Evolutionary conservation across 2,888 invertebrate genomes (phyloP), one percentile per base, ranked within the genome.

Genomic region (Protodeltote pygarga): DNA sequence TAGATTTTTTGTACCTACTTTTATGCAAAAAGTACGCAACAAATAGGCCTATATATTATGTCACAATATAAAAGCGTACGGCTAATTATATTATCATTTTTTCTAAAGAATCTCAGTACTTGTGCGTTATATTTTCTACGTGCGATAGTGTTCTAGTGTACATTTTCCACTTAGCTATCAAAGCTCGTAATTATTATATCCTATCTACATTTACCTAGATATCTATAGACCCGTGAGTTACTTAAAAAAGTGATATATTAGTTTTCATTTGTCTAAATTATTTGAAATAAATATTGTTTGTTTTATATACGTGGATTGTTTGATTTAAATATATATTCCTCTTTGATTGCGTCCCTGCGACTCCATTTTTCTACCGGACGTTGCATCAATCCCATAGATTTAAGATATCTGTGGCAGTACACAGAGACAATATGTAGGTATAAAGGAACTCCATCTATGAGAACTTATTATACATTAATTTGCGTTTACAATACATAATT

Each of bases 221-320:
- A 62, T 67, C 51, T 59, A 71, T 75, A 77, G 66, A 62, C 75
- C 62, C 64, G 75, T 76, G 77, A 80, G 79, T 81, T 87, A 87
- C 85, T 85, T 86, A 87, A 83, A 73, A 73, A 77, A 64, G 78
- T 83, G 79, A 83, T 83, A 70, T 65, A 66, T 61, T 77, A 72
- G 68, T 71, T 77, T 78, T 71, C 58, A 70, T 76, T 79, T 81
- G 74, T 77, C 75, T 62, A 75, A 77, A 73, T 79, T 78, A 74
- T 81, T 81, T 84, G 79, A 71, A 83, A 79, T 81, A 73, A 83
- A 84, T 79, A 87, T 81, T 79, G 78, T 87, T 86, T 85, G 85
- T 85, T 88, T 74, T 75, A 70, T 62, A 65, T 49, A 16, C 19
- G 24, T 23, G 32, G 29, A 42, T 62, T 71, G 70, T 73, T 75